Evolutionary conservation across 2,888 invertebrate species (phyloP), one percentile per base, ranked within the genome.

Genomic region (Cataglyphis rosenhaueri): DNA sequence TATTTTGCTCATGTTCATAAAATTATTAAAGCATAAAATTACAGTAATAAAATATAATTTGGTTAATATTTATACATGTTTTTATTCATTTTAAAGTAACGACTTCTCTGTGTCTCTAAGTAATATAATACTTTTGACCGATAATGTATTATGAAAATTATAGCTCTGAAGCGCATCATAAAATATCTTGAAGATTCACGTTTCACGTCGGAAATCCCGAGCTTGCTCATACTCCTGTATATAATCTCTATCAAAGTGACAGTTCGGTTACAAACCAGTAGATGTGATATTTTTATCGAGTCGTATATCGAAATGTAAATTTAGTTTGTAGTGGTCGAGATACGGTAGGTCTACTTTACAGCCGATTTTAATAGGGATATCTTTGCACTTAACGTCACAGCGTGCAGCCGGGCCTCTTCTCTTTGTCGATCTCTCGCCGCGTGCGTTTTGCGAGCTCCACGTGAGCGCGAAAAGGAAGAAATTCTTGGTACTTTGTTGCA

Each of bases 251-350:
- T 57, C 25, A 64, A 41, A 38, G 68, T 71, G 62, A 83, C 65
- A 74, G 75, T 65, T 79, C 73, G 66, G 81, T 59, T 66, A 71
- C 76, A 76, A 84, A 82, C 79, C 88, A 79, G 85, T 88, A 85
- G 90, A 93, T 89, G 90, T 91, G 92, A 92, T 91, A 91, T 92
- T 93, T 93, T 94, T 93, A 93, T 93, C 93, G 92, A 88, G 90
- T 89, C 92, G 89, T 92, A 93, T 92, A 93, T 93, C 92, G 93
- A 91, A 92, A 93, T 93, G 93, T 93, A 93, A 94, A 93, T 93
- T 92, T 92, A 91, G 91, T 91, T 91, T 90, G 90, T 87, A 89
- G 88, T 90, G 86, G 73, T 82, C 85, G 73, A 82, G 65, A 86
- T 48, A 83, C 86, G 86, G 86, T 92, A 90, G 91, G 92, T 92